Evolutionary conservation across 1,140 invertebrate species (phyloP), one percentile per base, ranked within the genome.

Genomic region (Ptiloglossa arizonensis): DNA sequence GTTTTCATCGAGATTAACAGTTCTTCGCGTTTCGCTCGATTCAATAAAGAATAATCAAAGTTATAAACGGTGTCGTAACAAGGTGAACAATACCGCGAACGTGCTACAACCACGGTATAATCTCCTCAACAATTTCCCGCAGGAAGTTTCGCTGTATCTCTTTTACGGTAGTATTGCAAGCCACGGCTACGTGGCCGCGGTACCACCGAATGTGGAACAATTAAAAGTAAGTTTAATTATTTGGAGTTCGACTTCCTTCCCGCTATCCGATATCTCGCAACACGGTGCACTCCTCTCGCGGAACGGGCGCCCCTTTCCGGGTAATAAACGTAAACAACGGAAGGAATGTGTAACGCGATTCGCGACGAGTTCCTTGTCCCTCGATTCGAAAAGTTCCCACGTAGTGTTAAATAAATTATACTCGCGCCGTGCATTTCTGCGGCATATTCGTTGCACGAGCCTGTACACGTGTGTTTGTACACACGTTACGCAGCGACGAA

Each of bases 141-240:
- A 41, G 17, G 8, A 48, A 29, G 62, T 63, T 63, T 46, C 5
- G 19, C 11, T 35, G n/a, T 35, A 64, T 22, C 19, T 52, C 24
- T 29, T 35, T 46, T 48, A 19, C n/a, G 22, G 27, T n/a, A n/a
- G n/a, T 17, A 35, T 35, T 52, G 6, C 15, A 4, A 54, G 19
- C 48, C 2, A 11, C n/a, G 29, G 13, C 35, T 8, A 22, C 24
- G 54, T 8, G 38, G 5, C 48, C 13, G 17, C 2, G 17, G 32
- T 17, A n/a, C 29, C 56, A 59, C 56, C 15, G 29, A 59, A 59
- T 35, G 56, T n/a, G 9, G 29, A 27, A 35, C 29, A 59, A 59
- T 50, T 66, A 35, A 50, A 46, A 66, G 48, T 50, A 66, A 66
- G 63, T 66, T 66, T 66, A 66, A 66, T 66, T 66, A 66, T 66